Evolutionary conservation across 2,888 invertebrate species (phyloP), one percentile per base, ranked within the genome.

Genomic region (Thelaira solivaga): DNA sequence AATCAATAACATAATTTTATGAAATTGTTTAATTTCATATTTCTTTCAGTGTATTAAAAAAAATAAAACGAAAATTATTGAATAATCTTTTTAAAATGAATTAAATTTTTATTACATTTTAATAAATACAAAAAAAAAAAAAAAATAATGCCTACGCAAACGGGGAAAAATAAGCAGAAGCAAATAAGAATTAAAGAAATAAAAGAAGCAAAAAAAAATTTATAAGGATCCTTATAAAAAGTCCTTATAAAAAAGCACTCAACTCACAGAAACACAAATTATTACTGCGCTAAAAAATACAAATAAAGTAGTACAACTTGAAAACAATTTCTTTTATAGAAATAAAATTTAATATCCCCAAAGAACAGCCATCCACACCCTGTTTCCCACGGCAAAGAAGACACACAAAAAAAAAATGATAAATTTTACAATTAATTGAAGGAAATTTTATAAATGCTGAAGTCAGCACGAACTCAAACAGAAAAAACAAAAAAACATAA

Each of bases 341-440:
- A 65, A 73, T 47, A 22, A 55, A 43, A 26, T 26, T 11, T 20
- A 59, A 68, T 55, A 45, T 39, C 24, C 26, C 39, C 34, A 36
- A 62, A 47, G 47, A 34, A 3, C 36, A 18, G 24, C n/a, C 22
- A 18, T n/a, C 43, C 10, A n/a, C n/a, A n/a, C 18, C n/a, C 6
- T 6, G 16, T n/a, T 5, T 24, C 34, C 45, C 47, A 34, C 16
- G 22, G 36, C 10, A 31, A 36, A 11, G 1, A 41, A 18, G n/a
- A n/a, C n/a, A n/a, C n/a, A n/a, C n/a, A 16, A 18, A 57, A 34
- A 55, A 49, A 65, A 34, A 36, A 71, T 74, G 36, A 74, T 69
- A 74, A 78, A 78, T 71, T 78, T 74, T 53, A 71, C 74, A 74
- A 69, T 78, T 74, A 78, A 78, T 74, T 74, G 69, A 78, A 78